Conservation (phyloP, 2,797 vertebrate species). For the Crocodylus rhombifer region DNA sequence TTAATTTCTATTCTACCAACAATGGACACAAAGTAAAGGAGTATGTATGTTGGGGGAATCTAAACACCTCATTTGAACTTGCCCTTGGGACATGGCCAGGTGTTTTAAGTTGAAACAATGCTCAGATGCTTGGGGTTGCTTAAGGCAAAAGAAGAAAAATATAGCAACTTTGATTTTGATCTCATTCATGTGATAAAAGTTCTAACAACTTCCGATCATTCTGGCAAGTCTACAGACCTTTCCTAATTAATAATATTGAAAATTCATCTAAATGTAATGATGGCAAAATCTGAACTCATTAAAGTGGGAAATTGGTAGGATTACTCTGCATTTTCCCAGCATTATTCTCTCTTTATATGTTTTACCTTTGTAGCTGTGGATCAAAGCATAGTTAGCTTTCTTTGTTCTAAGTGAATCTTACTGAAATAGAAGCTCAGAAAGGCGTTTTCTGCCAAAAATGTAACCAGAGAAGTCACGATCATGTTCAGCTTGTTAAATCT, state of each 20-base stretch:
- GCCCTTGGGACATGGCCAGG: constrained; percentile 50
- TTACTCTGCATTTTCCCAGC: constrained; percentile 74
- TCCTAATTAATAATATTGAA: constrained; percentile 62
- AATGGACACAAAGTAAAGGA: constrained; percentile 26
- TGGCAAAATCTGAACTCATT: constrained; percentile 66
- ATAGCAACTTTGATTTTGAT: constrained; percentile 69
- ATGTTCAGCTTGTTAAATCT: constrained; percentile 75
- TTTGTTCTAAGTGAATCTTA: constrained; percentile 67
- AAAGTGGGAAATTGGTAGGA: constrained; percentile 69
- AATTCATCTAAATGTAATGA: constrained; percentile 45
- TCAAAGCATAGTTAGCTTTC: constrained; percentile 68
- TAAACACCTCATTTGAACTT: constrained; percentile 70
- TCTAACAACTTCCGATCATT: constrained; percentile 54
- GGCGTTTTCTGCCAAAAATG: constrained; percentile 72
- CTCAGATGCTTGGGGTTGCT: constrained; percentile 66
- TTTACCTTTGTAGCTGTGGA: constrained; percentile 67
- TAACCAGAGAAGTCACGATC: constrained; percentile 69
- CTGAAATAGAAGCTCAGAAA: constrained; percentile 70
- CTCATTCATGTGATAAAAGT: constrained; percentile 68
- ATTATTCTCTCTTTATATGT: constrained; percentile 69
- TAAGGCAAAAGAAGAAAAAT: constrained; percentile 41
- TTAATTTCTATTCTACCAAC: neutral
- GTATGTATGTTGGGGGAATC: constrained; percentile 49
- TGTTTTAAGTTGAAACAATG: constrained; percentile 57
- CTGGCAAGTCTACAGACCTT: constrained; percentile 39